phyloP scores from a whole-genome alignment of 1,140 invertebrate species.

The Samia ricini region DNA sequence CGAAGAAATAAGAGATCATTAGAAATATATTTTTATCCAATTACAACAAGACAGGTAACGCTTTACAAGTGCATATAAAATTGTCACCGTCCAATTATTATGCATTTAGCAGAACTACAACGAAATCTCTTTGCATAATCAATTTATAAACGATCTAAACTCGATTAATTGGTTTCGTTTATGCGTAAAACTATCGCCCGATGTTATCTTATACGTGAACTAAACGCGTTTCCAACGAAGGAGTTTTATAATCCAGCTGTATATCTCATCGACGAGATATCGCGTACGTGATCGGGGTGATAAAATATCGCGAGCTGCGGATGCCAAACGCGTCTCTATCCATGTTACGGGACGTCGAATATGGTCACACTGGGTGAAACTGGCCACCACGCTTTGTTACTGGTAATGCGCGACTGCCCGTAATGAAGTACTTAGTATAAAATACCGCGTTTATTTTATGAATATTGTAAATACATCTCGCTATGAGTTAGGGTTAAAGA shows the following conservation, averaged over 20 bases:
- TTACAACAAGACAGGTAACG: not conserved
- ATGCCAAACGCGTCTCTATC: slow-evolving; percentile 30
- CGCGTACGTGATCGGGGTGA: slow-evolving; percentile 36
- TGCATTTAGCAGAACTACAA: not conserved
- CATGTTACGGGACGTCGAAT: slow-evolving; percentile 20
- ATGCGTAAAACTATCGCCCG: not conserved
- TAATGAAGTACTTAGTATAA: not conserved
- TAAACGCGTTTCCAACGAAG: slow-evolving; percentile 33
- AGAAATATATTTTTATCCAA: slow-evolving; percentile 39
- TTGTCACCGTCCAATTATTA: not conserved
- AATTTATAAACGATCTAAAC: not conserved
- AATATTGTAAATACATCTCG: too few species aligned
- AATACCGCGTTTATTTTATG: not conserved
- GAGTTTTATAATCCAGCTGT: slow-evolving; percentile 35
- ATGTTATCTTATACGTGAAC: slow-evolving; percentile 17
- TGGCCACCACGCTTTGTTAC: slow-evolving; percentile 26
- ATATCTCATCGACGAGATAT: slow-evolving; percentile 32
- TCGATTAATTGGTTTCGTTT: not conserved
- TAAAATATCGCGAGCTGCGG: slow-evolving; percentile 23
- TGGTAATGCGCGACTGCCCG: slow-evolving; percentile 10
- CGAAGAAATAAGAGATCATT: slow-evolving; percentile 49
- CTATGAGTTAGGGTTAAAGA: too few species aligned
- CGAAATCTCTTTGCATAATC: not conserved
- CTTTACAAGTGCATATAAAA: not conserved
- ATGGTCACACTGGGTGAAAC: slow-evolving; percentile 31